Conservation (phyloP, 2,888 invertebrate genomes). For the Sinohyriopsis cumingii region DNA sequence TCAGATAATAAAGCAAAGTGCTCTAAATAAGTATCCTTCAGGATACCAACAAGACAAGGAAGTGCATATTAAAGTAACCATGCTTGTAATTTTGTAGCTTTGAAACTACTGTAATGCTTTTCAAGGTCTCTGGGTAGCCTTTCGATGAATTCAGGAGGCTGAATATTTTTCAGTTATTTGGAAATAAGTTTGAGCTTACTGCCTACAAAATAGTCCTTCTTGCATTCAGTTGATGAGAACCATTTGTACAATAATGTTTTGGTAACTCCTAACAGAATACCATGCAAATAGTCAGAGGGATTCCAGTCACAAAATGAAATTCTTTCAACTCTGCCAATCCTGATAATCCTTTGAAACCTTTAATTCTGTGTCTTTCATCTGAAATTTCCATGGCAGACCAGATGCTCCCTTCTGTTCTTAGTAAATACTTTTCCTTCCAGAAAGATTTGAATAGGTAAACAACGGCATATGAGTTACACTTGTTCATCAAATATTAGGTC, state of each 20-base stretch:
- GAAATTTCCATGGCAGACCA: no score
- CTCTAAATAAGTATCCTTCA: conserved; percentile 4
- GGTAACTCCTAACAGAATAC: conserved; percentile 21
- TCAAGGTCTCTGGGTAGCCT: conserved; percentile 13
- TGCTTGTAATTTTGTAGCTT: conserved; percentile 11
- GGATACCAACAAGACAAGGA: conserved; percentile 14
- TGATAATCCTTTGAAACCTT: no score
- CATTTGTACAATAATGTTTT: conserved; percentile 11
- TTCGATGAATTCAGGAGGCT: conserved; percentile 13
- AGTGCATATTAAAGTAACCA: conserved; percentile 12
- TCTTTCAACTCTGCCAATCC: conserved; percentile 2
- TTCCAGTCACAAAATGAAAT: conserved; percentile 8
- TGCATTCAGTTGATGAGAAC: conserved; percentile 11
- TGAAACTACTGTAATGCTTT: conserved; percentile 6
- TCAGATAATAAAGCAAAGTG: conserved; percentile 12
- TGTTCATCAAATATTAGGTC: no score
- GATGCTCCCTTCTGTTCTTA: no score
- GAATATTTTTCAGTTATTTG: conserved; percentile 3
- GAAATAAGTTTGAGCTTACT: conserved; percentile 13
- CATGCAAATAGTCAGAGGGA: conserved; percentile 22
- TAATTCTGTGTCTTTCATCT: no score
- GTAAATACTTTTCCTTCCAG: no score
- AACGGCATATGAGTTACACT: no score
- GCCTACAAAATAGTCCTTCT: conserved; percentile 16
- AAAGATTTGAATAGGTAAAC: no score